Base-by-base conservation (phyloP, 2,888 invertebrate genomes). In the Cheilosia urbana region DNA sequence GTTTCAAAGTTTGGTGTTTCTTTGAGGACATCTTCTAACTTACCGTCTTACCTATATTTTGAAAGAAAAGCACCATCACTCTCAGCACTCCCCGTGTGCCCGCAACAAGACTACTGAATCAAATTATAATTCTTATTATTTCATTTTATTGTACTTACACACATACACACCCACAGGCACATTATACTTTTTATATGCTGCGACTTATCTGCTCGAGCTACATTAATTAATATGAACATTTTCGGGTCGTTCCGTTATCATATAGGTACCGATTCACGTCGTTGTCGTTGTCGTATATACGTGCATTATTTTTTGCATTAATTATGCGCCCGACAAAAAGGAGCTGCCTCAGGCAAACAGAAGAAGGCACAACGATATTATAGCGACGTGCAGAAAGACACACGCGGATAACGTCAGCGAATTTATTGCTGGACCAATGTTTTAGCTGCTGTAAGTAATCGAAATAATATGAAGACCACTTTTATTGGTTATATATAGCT, bases 301-400 rank as follows among this genome's bases (percentile, higher is more conserved):
- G 87, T 89, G 88, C 87, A 88, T 88, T 88, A 89, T 87, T 88
- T 88, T 88, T 80, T 87, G 89, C 89, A 89, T 89, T 89, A 89
- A 89, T 89, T 88, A 88, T 89, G 82, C 87, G 81, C 49, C 66
- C 55, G 40, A n/a, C 30, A 51, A 42, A 76, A 58, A 60, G 49
- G 53, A 66, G 58, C 51, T 60, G 51, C 66, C 17, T 24, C 55
- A 68, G 47, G 49, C 55, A 51, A 55, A 45, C 53, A 21, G 21
- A 53, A 34, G 15, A 37, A 47, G 60, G 17, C 45, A 37, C 68
- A 30, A 53, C 42, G 42, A 76, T 75, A 81, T 19, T 24, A 37
- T 49, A 42, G 17, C 17, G 5, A 37, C 57, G 42, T 69, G 58
- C n/a, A 51, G 51, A 13, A 40, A 58, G 58, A 60, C 72, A 65